Evolutionary conservation across 2,888 invertebrate species (phyloP).

Genomic region (Caenorhabditis virilis): DNA sequence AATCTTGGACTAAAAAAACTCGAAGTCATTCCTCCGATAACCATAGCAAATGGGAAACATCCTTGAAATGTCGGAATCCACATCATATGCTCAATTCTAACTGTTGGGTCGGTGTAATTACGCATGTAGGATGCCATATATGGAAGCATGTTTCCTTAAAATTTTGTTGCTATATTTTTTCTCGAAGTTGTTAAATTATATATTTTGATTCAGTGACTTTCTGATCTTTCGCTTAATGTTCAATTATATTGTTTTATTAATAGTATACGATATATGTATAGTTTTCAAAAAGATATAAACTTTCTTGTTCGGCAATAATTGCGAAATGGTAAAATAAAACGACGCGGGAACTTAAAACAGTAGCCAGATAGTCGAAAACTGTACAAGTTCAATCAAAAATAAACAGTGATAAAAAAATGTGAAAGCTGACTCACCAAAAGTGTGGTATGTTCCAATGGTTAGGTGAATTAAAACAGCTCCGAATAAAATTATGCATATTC

Average conservation of each 20-base stretch:
- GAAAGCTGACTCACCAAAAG: constrained; percentile 53
- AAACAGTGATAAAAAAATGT: background rate
- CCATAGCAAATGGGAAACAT: constrained; percentile 68
- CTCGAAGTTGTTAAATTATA: too few relatives aligned
- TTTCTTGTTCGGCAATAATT: too few relatives aligned
- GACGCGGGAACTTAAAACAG: too few relatives aligned
- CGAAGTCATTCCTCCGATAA: constrained; percentile 63
- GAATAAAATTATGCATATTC: constrained; percentile 56
- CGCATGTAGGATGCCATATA: constrained; percentile 68
- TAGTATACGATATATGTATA: too few relatives aligned
- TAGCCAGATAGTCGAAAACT: too few relatives aligned
- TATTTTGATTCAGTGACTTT: background rate
- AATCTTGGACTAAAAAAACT: constrained; percentile 53
- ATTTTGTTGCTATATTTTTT: constrained; percentile 2
- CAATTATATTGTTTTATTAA: too few relatives aligned
- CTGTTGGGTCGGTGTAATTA: constrained; percentile 60
- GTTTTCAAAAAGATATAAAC: too few relatives aligned
- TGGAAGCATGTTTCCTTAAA: constrained; percentile 66
- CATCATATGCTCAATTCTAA: constrained; percentile 63
- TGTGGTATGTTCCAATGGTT: constrained; percentile 68
- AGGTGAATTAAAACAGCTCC: constrained; percentile 67
- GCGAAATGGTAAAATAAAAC: too few relatives aligned
- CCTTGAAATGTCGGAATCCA: constrained; percentile 68
- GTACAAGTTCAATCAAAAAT: too few relatives aligned
- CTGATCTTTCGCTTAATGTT: background rate